Base-by-base conservation (phyloP, 2,113 vertebrate genomes). In the Morone saxatilis region DNA sequence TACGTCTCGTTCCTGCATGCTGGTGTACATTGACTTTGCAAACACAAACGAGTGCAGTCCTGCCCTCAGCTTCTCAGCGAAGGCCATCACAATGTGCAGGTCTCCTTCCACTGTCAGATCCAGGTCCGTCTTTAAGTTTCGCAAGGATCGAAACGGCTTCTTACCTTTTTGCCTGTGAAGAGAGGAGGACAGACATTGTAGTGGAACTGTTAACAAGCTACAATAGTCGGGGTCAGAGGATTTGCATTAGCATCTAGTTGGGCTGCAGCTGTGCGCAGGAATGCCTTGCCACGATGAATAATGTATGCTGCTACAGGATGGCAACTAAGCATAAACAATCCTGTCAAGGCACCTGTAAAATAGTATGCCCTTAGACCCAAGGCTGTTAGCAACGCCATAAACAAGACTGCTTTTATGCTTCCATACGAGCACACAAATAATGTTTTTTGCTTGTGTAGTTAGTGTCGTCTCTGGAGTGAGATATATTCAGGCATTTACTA, bases 11-110 rank as follows among this genome's bases (percentile, higher is more conserved):
- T 99, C 98, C 86, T 99, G 98, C 63, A 99, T 91, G 9, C 98
- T 99, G 57, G 97, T 99, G 92, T 97, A 96, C 91, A 99, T 98
- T 0, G 97, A 94, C 90, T 96, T 98, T 79, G 97, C 97, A 56
- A 99, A 99, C 83, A 99, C 97, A 60, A 99, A 98, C 0, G 96
- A 97, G 90, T 99, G 97, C 9, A 99, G 96, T 62, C 98, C 98
- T 0, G 97, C 97, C 80, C 97, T 97, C 77, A 99, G 96, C 95
- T 99, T 99, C 94, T 99, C 98, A 4, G 98, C 97, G 71, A 99
- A 94, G 81, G 98, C 97, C 98, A 99, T 98, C 81, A 98, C 93
- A 88, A 99, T 98, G 94, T 96, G 97, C 80, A 99, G 96, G 94
- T 99, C 97, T 84, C 98, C 98, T 91, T 99, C 98, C 94, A 96